Evolutionary conservation across 2,888 invertebrate species (phyloP), one percentile per base, ranked within the genome.

Genomic region (Rosalia funebris): DNA sequence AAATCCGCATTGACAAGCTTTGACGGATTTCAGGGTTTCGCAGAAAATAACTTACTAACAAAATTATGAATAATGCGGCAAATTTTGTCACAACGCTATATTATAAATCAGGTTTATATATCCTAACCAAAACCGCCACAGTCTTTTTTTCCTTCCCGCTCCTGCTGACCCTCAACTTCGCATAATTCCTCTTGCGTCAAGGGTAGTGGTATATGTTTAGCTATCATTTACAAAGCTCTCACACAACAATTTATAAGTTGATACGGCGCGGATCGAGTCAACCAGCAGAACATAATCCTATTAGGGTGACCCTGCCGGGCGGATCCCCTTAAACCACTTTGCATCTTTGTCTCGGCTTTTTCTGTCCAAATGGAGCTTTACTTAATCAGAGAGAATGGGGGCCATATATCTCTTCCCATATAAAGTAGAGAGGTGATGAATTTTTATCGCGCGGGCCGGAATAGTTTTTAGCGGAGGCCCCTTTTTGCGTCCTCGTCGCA

Each of bases 301-400:
- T 74, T 75, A 74, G 69, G 68, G 69, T 68, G 70, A 72, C 72
- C 70, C 67, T 65, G 65, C 63, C 62, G 59, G 63, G 63, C 48
- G 65, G 67, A 72, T 71, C 71, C 69, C 55, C 66, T 65, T 75
- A 74, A 75, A 75, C 73, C 74, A 74, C 74, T 75, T 74, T 75
- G 73, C 75, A 75, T 75, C 73, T 72, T 72, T 70, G 69, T 66
- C 71, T 65, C 63, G 65, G 70, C 69, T 71, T 73, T 72, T 71
- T 73, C 71, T 68, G 70, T 71, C 70, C 70, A 62, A 63, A 58
- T 66, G 69, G 71, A 73, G 74, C 71, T 74, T 73, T 74, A 72
- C 72, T 71, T 73, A 73, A 74, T 74, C 73, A 74, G 70, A 70
- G 70, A 67, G 74, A 74, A 74, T 60, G 58, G 65, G 60, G 31